Base-by-base conservation (phyloP, 2,888 invertebrate genomes). In the Cerceris rybyensis region DNA sequence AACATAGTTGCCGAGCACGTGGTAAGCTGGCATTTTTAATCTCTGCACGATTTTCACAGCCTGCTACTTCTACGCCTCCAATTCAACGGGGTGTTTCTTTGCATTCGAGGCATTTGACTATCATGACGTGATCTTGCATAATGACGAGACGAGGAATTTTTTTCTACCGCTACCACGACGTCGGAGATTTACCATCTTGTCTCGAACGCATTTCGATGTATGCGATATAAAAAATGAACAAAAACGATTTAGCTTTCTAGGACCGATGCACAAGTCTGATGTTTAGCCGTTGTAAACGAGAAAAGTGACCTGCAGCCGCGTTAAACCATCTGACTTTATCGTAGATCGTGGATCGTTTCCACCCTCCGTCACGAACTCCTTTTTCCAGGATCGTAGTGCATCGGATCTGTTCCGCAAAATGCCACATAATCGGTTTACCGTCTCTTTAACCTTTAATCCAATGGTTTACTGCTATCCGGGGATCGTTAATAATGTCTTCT, bases 381-480 rank as follows among this genome's bases (percentile, higher is more conserved):
- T 75, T 80, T 78, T 80, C 61, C 50, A 54, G 57, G 61, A 75
- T 71, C 78, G 58, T 13, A 65, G 61, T 68, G 64, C 66, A 71
- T 66, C 71, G 64, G 75, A 71, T 75, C 75, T 60, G 64, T 54
- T 58, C 67, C 52, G 74, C 60, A 54, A 74, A 78, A 79, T 79
- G 73, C 60, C 65, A 60, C 68, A 50, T 60, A 61, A 78, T 80
- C 80, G 61, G 68, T 17, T 66, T 75, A 46, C 75, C 70, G 58
- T 69, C 80, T 69, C 63, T 75, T 69, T 75, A 75, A 80, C 80
- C 80, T 78, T 80, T 80, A 78, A 75, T 71, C 78, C 75, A n/a
- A 52, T 17, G 64, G 60, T 58, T 70, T 59, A 50, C 28, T 41
- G 60, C 69, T 75, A 75, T 78, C 75, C n/a, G n/a, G 4, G 65